A percentile compares a stretch with the other conserved stretches of the same genome.
Conservation (phyloP, 2,888 invertebrate species). For the Molorchus minor region DNA sequence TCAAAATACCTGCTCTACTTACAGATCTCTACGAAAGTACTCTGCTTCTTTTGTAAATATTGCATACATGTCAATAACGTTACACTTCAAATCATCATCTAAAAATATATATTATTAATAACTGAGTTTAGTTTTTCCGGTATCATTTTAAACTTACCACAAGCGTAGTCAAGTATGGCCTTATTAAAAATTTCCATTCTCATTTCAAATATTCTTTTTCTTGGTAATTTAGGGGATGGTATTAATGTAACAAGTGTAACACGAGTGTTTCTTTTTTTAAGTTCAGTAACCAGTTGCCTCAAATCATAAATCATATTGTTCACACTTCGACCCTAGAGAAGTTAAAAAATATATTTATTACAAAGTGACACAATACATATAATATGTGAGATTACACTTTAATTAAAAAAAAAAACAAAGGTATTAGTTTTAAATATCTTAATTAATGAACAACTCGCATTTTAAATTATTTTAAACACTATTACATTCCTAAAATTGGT, state of each 20-base stretch:
- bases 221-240: constrained; percentile 48
- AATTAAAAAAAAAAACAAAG: not conserved
- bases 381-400: no score
- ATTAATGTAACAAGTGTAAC: constrained; percentile 50
- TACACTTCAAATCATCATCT: constrained; percentile 44
- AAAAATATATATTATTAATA: constrained; percentile 21
- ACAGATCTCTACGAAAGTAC: constrained; percentile 48
- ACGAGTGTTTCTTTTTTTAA: constrained; percentile 47
- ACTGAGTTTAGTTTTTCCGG: not conserved
- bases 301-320: constrained; percentile 50
- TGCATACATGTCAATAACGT: constrained; percentile 50
- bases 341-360: constrained; percentile 3
- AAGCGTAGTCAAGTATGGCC: constrained; percentile 49
- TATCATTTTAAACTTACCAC: constrained; percentile 34
- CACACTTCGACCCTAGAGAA: constrained; percentile 42
- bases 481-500: no score
- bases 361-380: no score
- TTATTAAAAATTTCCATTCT: constrained; percentile 51
- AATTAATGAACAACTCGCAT: no score
- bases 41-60: constrained; percentile 47
- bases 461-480: no score
- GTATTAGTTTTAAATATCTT: not conserved
- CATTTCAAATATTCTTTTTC: constrained; percentile 33
- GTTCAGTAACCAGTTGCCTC: constrained; percentile 43
- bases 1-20: no score